Conservation (phyloP, 1,140 invertebrate genomes). For the Octopus sinensis region DNA sequence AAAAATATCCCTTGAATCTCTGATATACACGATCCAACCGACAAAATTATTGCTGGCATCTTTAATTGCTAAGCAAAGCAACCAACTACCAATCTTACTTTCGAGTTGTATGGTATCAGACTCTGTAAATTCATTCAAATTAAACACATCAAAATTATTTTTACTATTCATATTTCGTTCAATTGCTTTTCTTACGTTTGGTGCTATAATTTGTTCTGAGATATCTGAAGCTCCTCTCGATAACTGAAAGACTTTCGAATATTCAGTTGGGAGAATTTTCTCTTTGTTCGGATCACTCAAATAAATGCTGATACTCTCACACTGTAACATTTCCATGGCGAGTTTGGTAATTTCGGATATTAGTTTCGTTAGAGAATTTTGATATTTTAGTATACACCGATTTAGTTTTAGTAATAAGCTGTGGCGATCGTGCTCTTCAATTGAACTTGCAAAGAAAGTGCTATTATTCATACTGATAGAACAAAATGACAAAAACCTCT, state of each 20-base stretch:
- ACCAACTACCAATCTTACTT: no score
- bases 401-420: slow-evolving; percentile 85
- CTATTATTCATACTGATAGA: slow-evolving; percentile 96
- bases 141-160: no score
- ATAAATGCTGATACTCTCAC: not conserved
- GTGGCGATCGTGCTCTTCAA: slow-evolving; percentile 88
- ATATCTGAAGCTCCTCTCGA: no score
- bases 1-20: not conserved
- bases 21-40: not conserved
- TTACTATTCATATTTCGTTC: no score
- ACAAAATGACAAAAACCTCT: slow-evolving; percentile 90
- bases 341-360: slow-evolving; percentile 59
- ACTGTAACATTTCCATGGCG: not conserved
- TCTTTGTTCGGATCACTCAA: not conserved
- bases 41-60: not conserved
- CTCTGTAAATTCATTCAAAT: no score
- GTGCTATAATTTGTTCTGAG: no score
- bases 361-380: slow-evolving; percentile 87
- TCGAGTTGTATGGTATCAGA: no score
- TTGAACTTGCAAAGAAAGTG: slow-evolving; percentile 90
- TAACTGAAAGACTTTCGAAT: no score
- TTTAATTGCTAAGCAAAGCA: no score
- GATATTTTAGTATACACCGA: slow-evolving; percentile 84
- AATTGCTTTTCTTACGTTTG: no score
- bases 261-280: no score